phyloP scores from a whole-genome alignment of 2,888 invertebrate genomes.

The Amblyjoppa fuscipennis region DNA sequence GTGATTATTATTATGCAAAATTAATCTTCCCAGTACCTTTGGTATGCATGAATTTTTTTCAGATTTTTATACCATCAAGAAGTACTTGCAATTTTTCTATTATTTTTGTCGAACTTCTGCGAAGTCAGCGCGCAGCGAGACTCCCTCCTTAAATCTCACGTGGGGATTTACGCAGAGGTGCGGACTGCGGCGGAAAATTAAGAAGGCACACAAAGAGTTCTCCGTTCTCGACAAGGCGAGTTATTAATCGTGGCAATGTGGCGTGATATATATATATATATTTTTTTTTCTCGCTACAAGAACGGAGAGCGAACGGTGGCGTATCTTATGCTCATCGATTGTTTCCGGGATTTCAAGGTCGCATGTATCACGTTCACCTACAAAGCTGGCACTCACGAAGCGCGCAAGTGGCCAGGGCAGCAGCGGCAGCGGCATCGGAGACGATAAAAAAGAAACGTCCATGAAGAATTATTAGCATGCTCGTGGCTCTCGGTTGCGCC shows the following conservation, averaged over 20 bases:
- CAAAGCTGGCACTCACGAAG: constrained; percentile 3
- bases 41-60: too few relatives aligned
- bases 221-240: background rate
- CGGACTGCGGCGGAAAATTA: background rate
- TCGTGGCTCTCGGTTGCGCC: constrained; percentile 45
- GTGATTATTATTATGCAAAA: too few relatives aligned
- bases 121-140: too few relatives aligned
- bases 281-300: background rate
- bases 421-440: background rate
- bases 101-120: too few relatives aligned
- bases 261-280: background rate
- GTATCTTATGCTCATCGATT: constrained; percentile 55
- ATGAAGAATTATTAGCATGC: constrained; percentile 68
- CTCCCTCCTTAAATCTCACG: too few relatives aligned
- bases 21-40: too few relatives aligned
- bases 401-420: background rate
- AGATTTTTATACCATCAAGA: too few relatives aligned
- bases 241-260: constrained; percentile 8
- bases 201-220: background rate
- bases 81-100: too few relatives aligned
- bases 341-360: constrained; percentile 65
- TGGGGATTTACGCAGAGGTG: background rate
- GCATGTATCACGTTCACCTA: constrained; percentile 24
- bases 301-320: constrained; percentile 23
- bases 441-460: constrained; percentile 55